Conservation (phyloP, 2,113 vertebrate genomes). For the Maccullochella peelii region DNA sequence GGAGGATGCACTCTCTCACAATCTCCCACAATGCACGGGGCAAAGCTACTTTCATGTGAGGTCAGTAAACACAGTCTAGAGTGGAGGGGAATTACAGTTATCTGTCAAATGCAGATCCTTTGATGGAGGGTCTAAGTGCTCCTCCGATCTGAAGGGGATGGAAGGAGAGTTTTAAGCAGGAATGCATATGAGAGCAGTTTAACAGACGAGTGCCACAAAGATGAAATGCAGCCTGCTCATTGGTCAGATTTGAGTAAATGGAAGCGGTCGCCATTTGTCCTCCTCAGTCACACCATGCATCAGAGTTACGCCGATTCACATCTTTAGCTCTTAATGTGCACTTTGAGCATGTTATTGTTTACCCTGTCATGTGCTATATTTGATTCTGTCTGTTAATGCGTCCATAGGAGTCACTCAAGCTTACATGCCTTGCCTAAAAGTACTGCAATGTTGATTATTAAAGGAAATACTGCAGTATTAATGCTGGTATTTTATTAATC, state of each 20-base stretch:
- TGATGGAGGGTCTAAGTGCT: slow-evolving; percentile 76
- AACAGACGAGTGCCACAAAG: slow-evolving; percentile 28
- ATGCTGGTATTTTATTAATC: background rate
- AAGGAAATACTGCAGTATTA: background rate
- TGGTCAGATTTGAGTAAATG: slow-evolving; percentile 48
- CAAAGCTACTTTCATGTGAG: slow-evolving; percentile 76
- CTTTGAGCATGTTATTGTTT: slow-evolving; percentile 9
- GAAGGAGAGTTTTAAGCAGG: slow-evolving; percentile 45
- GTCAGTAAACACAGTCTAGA: slow-evolving; percentile 74
- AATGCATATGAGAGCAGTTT: slow-evolving; percentile 67
- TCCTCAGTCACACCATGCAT: slow-evolving; percentile 12
- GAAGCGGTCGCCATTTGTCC: slow-evolving; percentile 24
- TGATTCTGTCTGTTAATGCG: background rate
- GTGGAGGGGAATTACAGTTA: slow-evolving; percentile 77
- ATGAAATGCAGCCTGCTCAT: slow-evolving; percentile 49
- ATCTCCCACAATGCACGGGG: slow-evolving; percentile 76
- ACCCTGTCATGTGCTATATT: background rate
- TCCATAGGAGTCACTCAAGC: background rate
- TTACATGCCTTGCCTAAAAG: rapidly evolving
- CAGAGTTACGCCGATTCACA: slow-evolving; percentile 2
- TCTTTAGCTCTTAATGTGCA: slow-evolving; percentile 34
- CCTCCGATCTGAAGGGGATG: slow-evolving; percentile 37
- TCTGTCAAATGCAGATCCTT: slow-evolving; percentile 76
- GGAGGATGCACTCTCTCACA: slow-evolving; percentile 69
- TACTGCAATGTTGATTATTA: background rate